Percentiles rank a stretch among this genome's conserved stretches.
These are phyloP conservation scores for Halesus radiatus DNA, from an alignment of 1,140 invertebrate species.

Conservation along the genomic window DNA sequence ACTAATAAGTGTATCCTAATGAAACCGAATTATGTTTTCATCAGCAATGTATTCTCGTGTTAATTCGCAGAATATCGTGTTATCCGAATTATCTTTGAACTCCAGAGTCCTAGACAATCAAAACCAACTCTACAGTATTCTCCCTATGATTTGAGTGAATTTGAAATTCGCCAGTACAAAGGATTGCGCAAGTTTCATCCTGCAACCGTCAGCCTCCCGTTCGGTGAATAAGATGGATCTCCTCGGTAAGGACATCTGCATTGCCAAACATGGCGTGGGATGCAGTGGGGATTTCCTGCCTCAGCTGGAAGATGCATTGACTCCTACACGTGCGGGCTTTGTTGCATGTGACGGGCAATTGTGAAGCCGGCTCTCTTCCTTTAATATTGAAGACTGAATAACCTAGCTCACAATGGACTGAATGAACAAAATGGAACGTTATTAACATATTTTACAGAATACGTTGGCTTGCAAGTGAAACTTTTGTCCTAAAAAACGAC, in stretches of 20 bases:
- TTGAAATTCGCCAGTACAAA: too few relatives aligned
- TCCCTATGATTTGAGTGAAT: conserved; percentile 5
- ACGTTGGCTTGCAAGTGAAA: too few relatives aligned
- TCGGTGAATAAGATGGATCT: conserved; percentile 52
- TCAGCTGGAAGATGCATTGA: conserved; percentile 1
- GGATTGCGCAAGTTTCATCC: too few relatives aligned
- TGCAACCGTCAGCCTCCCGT: too few relatives aligned
- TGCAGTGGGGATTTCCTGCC: conserved; percentile 43
- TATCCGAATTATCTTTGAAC: too few relatives aligned
- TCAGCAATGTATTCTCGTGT: too few relatives aligned
- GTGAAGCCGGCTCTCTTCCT: background rate
- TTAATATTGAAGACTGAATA: background rate
- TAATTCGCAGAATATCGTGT: too few relatives aligned
- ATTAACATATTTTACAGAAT: too few relatives aligned
- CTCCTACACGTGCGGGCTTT: conserved; percentile 25
- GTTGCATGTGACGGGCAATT: conserved; percentile 43
- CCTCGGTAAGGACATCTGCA: conserved; percentile 51
- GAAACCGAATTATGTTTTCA: too few relatives aligned
- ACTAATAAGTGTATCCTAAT: too few relatives aligned
- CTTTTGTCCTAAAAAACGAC: too few relatives aligned
- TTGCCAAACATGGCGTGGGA: conserved; percentile 46
- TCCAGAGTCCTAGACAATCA: too few relatives aligned
- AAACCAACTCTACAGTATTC: background rate
- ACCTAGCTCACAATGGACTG: background rate
- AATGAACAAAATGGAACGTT: background rate